phyloP scores from a whole-genome alignment of 2,797 vertebrate species.

The Phalanger gymnotis region DNA sequence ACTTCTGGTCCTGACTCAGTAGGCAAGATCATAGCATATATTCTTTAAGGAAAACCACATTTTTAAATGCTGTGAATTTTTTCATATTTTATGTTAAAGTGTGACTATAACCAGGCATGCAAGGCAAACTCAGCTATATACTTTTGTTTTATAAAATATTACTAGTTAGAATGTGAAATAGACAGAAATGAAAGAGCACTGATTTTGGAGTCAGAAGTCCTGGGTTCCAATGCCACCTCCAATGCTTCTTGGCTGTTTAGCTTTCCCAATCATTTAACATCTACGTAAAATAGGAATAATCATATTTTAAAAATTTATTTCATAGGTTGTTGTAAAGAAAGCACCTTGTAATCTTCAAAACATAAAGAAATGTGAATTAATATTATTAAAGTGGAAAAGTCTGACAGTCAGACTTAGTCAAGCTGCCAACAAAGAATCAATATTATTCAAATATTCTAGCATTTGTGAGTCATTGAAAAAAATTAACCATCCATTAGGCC shows the following conservation, averaged over 20 bases:
- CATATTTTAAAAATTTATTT: neutral
- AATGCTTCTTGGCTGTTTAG: neutral
- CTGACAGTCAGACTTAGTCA: neutral
- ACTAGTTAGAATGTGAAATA: neutral
- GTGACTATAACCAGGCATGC: neutral
- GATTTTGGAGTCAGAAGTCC: neutral
- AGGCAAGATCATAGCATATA: neutral
- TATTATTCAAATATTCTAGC: neutral
- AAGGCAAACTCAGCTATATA: neutral
- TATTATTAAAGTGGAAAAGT: neutral
- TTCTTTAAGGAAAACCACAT: slow-evolving; percentile 2
- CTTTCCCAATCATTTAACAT: neutral
- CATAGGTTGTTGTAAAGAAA: neutral
- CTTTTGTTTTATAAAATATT: neutral
- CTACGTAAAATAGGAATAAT: neutral
- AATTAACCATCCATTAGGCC: neutral
- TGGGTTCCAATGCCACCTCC: neutral
- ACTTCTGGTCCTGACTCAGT: neutral
- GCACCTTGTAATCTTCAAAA: neutral
- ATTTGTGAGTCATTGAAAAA: neutral
- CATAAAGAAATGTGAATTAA: neutral
- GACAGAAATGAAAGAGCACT: neutral
- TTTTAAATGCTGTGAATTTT: neutral
- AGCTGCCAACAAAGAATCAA: neutral
- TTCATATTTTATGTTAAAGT: neutral